A percentile compares a stretch with the other conserved stretches of the same genome.
Evolutionary conservation across 2,797 vertebrate genomes (phyloP).

Genomic region (Hippoglossus hippoglossus): DNA sequence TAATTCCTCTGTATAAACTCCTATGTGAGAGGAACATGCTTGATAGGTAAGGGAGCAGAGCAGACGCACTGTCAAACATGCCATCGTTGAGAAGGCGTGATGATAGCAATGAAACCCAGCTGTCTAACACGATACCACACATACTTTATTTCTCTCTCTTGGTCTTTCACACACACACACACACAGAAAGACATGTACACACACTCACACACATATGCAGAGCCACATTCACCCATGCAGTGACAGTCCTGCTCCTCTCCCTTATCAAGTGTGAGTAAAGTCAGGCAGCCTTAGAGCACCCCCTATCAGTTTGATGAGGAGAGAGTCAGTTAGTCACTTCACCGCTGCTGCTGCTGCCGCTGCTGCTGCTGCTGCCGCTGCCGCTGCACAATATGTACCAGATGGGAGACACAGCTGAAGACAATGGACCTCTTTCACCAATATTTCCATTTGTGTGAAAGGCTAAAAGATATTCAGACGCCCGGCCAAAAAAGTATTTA

Average conservation of each 20-base stretch:
- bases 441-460: slow-evolving; percentile 68
- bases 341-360: slow-evolving; percentile 50
- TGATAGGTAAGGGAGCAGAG: slow-evolving; percentile 69
- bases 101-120: slow-evolving; percentile 71
- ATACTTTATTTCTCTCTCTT: slow-evolving; percentile 56
- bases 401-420: slow-evolving; percentile 71
- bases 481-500: slow-evolving; percentile 10
- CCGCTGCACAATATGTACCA: slow-evolving; percentile 73
- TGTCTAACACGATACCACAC: slow-evolving; percentile 67
- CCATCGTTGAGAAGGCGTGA: slow-evolving; percentile 59
- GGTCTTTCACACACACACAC: background rate
- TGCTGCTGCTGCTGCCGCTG: slow-evolving; percentile 31
- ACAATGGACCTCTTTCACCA: slow-evolving; percentile 75
- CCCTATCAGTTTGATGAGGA: slow-evolving; percentile 88
- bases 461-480: slow-evolving; percentile 41
- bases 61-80: slow-evolving; percentile 74
- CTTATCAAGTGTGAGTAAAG: slow-evolving; percentile 68
- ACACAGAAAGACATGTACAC: background rate
- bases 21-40: slow-evolving; percentile 64
- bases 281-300: slow-evolving; percentile 92
- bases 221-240: slow-evolving; percentile 33
- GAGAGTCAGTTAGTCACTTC: slow-evolving; percentile 69
- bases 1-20: slow-evolving; percentile 71
- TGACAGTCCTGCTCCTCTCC: slow-evolving; percentile 65
- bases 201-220: background rate